Conservation (phyloP, 2,797 vertebrate species). For the Chaunax sp. region DNA sequence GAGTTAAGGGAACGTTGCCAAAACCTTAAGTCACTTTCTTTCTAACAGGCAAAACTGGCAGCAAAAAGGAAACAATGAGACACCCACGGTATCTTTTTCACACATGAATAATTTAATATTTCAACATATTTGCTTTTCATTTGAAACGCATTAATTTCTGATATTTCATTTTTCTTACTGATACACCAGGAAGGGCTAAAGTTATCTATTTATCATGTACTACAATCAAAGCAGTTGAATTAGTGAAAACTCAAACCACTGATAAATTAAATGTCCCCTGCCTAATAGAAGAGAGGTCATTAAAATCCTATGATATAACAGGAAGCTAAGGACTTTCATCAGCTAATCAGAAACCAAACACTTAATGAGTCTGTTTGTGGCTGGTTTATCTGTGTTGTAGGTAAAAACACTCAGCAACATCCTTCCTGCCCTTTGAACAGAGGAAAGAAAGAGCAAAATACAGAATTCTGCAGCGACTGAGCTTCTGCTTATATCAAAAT, state of each 20-base stretch:
- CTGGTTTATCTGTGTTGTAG: neutral
- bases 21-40: slow-evolving; percentile 68
- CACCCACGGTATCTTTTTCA: neutral
- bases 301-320: slow-evolving; percentile 21
- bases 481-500: too few species aligned
- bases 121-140: neutral
- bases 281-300: neutral
- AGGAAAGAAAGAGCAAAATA: too few species aligned
- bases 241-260: neutral
- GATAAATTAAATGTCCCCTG: neutral
- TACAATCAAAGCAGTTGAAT: neutral
- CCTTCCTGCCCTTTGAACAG: too few species aligned
- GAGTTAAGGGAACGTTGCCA: slow-evolving; percentile 58
- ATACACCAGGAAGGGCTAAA: neutral
- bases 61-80: slow-evolving; percentile 19
- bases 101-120: neutral
- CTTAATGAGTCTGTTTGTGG: too few species aligned
- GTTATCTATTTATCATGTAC: neutral
- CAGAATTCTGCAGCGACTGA: too few species aligned
- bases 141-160: neutral
- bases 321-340: too few species aligned
- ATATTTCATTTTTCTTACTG: neutral
- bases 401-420: too few species aligned
- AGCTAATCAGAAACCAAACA: too few species aligned
- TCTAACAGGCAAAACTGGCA: slow-evolving; percentile 41